A percentile compares a stretch with the other conserved stretches of the same genome.
phyloP scores from a whole-genome alignment of 2,113 vertebrate species.

The Copsychus sechellarum region DNA sequence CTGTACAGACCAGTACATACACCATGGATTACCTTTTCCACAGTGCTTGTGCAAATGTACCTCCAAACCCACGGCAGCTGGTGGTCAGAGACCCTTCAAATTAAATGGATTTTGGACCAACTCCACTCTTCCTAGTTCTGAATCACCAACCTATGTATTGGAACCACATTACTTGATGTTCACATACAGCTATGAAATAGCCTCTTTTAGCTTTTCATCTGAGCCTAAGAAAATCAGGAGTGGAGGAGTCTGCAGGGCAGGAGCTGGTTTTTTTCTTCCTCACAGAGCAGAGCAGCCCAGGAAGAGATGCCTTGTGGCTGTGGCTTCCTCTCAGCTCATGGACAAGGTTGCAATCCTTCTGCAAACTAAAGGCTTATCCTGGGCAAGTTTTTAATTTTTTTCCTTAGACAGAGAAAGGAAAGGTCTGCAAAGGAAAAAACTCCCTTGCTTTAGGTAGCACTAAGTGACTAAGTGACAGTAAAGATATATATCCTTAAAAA shows the following conservation, averaged over 20 bases:
- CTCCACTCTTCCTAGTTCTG: background rate
- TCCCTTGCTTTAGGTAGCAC: background rate
- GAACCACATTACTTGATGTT: background rate
- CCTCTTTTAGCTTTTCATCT: background rate
- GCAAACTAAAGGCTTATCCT: background rate
- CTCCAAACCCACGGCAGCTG: accelerated
- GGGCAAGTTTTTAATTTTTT: background rate
- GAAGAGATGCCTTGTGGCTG: background rate
- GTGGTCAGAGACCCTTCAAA: background rate
- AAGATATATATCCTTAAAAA: background rate
- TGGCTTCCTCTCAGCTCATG: background rate
- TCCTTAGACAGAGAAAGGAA: background rate
- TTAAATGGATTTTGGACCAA: background rate
- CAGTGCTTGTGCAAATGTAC: background rate
- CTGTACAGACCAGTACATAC: background rate
- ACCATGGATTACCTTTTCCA: background rate
- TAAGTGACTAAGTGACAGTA: background rate
- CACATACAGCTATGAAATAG: background rate
- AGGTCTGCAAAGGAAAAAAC: background rate
- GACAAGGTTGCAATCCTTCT: background rate
- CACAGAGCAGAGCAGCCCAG: background rate
- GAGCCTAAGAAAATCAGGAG: background rate
- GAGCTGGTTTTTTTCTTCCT: background rate
- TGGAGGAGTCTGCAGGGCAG: background rate
- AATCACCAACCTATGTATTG: background rate